These are phyloP conservation scores for Sparus aurata DNA, from an alignment of 2,797 vertebrate genomes.

Conservation along the genomic window DNA sequence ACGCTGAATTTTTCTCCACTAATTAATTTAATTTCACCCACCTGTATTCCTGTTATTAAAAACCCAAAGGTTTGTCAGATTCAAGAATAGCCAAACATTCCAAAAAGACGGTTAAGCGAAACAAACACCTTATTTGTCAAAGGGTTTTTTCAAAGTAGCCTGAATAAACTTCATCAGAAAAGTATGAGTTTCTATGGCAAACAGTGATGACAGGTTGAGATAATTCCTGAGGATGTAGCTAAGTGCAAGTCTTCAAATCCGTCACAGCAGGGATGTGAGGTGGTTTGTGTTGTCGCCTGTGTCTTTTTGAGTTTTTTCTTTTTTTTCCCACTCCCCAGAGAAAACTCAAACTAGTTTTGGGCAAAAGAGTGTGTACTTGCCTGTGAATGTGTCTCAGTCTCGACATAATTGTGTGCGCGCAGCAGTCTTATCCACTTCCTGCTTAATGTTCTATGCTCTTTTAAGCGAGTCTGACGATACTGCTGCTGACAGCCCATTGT, in stretches of 20 bases:
- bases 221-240: not conserved
- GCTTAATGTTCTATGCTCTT: slow-evolving; percentile 58
- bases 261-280: not conserved
- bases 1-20: not conserved
- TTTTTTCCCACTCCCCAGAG: not conserved
- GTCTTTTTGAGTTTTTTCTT: not conserved
- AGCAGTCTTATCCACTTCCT: slow-evolving; percentile 21
- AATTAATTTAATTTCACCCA: not conserved
- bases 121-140: too few species aligned
- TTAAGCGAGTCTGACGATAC: slow-evolving; percentile 31
- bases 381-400: not conserved
- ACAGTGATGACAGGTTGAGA: not conserved
- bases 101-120: too few species aligned
- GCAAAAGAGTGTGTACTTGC: not conserved
- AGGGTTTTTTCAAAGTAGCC: not conserved
- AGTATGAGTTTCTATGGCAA: not conserved
- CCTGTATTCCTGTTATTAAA: not conserved
- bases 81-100: not conserved
- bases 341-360: not conserved
- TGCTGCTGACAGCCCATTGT: slow-evolving; percentile 57
- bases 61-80: not conserved
- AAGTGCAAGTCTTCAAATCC: not conserved
- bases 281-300: not conserved
- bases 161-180: not conserved
- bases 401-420: not conserved